These are phyloP conservation scores for Paragorgia papillata DNA, from an alignment of 92 coral and sea anemone species.

Conservation along the genomic window DNA sequence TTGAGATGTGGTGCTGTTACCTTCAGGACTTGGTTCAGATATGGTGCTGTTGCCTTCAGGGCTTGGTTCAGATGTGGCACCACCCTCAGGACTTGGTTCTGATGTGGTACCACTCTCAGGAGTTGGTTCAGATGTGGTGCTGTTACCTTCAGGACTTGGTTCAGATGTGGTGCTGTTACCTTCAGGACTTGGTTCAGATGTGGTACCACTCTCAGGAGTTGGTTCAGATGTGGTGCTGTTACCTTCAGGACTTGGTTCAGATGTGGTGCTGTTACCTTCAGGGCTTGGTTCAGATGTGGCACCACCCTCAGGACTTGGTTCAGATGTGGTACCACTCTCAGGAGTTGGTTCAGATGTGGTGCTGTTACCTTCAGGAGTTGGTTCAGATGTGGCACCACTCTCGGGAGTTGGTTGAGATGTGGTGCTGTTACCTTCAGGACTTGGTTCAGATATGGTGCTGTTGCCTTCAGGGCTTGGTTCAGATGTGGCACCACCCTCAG, in stretches of 20 bases:
- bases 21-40: slow-evolving; percentile 35
- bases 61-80: slow-evolving; percentile 62
- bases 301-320: slow-evolving; percentile 74
- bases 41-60: slow-evolving; percentile 13
- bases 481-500: slow-evolving; percentile 11
- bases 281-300: slow-evolving; percentile 98
- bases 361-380: slow-evolving; percentile 16
- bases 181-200: slow-evolving; percentile 36
- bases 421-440: too few species aligned
- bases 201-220: too few species aligned
- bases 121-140: slow-evolving; percentile 77
- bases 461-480: slow-evolving; percentile 10
- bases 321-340: slow-evolving; percentile 56
- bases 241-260: slow-evolving; percentile 30
- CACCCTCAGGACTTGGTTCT: slow-evolving; percentile 94
- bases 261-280: slow-evolving; percentile 73
- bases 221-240: too few species aligned
- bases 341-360: slow-evolving; percentile 16
- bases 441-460: slow-evolving; percentile 62
- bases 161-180: slow-evolving; percentile 3
- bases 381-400: slow-evolving; percentile 16
- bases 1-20: background rate
- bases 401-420: slow-evolving; percentile 26
- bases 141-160: slow-evolving; percentile 13
- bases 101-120: slow-evolving; percentile 86